These are phyloP conservation scores for Hylaea fasciaria DNA, from an alignment of 2,888 invertebrate genomes.

Conservation along the genomic window DNA sequence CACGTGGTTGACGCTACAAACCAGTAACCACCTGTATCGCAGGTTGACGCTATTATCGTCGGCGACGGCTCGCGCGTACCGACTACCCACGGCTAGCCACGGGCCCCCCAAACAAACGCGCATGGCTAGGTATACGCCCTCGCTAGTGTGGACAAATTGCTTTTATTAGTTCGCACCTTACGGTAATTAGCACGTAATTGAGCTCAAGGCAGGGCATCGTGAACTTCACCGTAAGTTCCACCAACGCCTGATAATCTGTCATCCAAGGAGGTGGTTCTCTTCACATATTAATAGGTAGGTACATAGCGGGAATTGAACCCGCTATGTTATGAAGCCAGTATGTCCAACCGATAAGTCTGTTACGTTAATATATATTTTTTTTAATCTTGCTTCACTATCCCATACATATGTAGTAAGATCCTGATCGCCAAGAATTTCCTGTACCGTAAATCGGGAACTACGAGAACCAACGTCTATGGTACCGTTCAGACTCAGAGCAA, in stretches of 20 bases:
- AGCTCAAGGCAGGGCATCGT: neutral
- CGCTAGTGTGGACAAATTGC: conserved; percentile 68
- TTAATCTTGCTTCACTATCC: too few relatives aligned
- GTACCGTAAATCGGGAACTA: too few relatives aligned
- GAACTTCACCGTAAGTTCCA: neutral
- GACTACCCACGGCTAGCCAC: conserved; percentile 68
- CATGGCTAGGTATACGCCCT: conserved; percentile 73
- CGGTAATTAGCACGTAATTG: conserved; percentile 7
- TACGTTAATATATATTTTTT: too few relatives aligned
- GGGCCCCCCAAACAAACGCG: conserved; percentile 72
- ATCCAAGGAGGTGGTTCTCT: too few relatives aligned
- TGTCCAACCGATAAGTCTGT: neutral
- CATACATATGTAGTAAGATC: too few relatives aligned
- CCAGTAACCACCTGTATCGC: conserved; percentile 70
- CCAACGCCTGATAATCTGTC: too few relatives aligned
- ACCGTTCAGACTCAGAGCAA: too few relatives aligned
- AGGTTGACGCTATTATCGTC: conserved; percentile 74
- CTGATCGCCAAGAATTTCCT: too few relatives aligned
- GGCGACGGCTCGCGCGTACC: conserved; percentile 70
- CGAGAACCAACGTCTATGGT: too few relatives aligned
- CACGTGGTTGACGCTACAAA: conserved; percentile 38
- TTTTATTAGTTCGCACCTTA: conserved; percentile 25
- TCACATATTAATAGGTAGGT: too few relatives aligned
- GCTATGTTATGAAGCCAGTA: neutral
- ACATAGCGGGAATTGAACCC: too few relatives aligned